phyloP scores from a whole-genome alignment of 2,797 vertebrate genomes.

The Thamnophis elegans region DNA sequence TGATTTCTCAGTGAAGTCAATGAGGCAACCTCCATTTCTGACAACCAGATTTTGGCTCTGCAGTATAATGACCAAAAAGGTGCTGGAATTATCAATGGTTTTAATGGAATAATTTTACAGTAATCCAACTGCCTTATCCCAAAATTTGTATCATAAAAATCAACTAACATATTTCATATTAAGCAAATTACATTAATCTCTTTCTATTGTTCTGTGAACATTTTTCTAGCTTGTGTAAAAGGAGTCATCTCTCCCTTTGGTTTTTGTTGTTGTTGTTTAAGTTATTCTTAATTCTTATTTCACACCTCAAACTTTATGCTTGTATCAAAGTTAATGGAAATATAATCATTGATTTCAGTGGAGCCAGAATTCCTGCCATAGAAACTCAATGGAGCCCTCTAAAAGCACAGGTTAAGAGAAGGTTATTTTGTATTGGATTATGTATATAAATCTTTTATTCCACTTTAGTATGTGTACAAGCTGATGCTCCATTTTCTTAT shows the following conservation, averaged over 20 bases:
- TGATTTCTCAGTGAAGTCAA: slow-evolving; percentile 54
- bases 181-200: slow-evolving; percentile 47
- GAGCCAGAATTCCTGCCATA: slow-evolving; percentile 17
- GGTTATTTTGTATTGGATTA: not conserved
- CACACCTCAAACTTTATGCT: not conserved
- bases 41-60: slow-evolving; percentile 56
- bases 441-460: not conserved
- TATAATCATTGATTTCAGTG: slow-evolving; percentile 22
- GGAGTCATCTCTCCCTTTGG: not conserved
- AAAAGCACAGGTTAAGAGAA: slow-evolving; percentile 1
- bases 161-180: slow-evolving; percentile 33
- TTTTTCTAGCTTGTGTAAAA: not conserved
- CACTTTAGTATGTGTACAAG: slow-evolving; percentile 4
- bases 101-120: slow-evolving; percentile 50
- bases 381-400: not conserved
- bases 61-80: slow-evolving; percentile 54
- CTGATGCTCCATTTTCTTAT: not conserved
- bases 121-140: slow-evolving; percentile 28
- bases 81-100: slow-evolving; percentile 17
- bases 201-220: slow-evolving; percentile 3
- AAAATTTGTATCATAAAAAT: slow-evolving; percentile 40
- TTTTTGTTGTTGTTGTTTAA: slow-evolving; percentile 23
- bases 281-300: slow-evolving; percentile 39
- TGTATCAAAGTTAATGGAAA: not conserved
- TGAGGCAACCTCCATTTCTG: slow-evolving; percentile 36